Evolutionary conservation across 92 coral and sea anemone species (phyloP), one percentile per base, ranked within the genome.

Genomic region (Montipora capitata): DNA sequence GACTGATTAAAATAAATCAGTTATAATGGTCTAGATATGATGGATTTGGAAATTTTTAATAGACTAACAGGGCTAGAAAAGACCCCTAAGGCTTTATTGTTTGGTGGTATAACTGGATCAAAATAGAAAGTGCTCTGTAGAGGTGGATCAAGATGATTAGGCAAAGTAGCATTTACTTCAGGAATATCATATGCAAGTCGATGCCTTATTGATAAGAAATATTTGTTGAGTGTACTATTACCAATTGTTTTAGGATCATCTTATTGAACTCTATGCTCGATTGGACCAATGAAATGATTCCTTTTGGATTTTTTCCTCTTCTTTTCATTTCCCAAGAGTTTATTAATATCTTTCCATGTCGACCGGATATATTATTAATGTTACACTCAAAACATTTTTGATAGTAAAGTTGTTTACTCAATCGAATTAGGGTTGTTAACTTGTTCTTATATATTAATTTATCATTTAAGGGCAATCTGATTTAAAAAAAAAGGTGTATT

Each of bases 171-270:
- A 27, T 27, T 27, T 27, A 27, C 35, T 27, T 27, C 35, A 27
- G 1, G 35, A 27, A 27, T 27, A 27, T 27, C 35, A 27, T 0
- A 27, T 0, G 35, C 2, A 27, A 27, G 35, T 27, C 35, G 35
- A 27, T 27, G 35, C 35, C 35, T 1, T 1, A 27, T 27, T 27
- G 35, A 35, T 67, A 13, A 67, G 35, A 67, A 27, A 35, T 67
- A 67, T 67, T 67, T 67, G 35, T 67, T 67, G 72, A 67, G 72
- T 67, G 43, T 67, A n/a, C n/a, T n/a, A 35, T 35, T 67, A 17
- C 41, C 72, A 67, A 67, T 27, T 4, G 12, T 39, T 69, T 42
- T 69, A 18, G 4, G 48, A 35, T 17, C 67, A 69, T 40, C 74
- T 12, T 0, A 69, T 69, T 18, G 17, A 35, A 35, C 44, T 0